phyloP scores from a whole-genome alignment of 2,797 vertebrate genomes.

The Babyrousa celebensis region DNA sequence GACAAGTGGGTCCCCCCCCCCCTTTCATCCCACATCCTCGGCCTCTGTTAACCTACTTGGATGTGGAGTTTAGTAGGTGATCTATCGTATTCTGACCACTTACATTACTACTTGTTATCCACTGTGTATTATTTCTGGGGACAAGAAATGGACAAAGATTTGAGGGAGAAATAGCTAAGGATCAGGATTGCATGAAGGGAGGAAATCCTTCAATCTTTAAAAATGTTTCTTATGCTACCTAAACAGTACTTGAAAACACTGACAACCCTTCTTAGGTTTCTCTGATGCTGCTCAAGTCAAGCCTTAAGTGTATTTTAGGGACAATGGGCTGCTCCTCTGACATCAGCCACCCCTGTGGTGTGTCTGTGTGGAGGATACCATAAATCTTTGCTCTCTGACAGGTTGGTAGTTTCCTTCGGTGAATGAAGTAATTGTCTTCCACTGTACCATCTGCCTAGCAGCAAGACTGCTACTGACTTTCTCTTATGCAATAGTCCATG shows the following conservation, averaged over 20 bases:
- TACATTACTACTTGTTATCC: background rate
- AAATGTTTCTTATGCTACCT: slow-evolving; percentile 3
- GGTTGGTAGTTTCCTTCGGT: slow-evolving; percentile 44
- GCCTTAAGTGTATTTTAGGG: slow-evolving; percentile 59
- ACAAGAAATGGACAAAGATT: background rate
- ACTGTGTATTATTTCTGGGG: background rate
- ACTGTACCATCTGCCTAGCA: slow-evolving; percentile 59
- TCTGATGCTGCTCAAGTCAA: background rate
- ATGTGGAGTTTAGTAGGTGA: background rate
- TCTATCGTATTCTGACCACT: background rate
- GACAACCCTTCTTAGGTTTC: background rate
- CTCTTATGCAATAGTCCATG: slow-evolving; percentile 68
- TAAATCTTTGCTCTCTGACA: slow-evolving; percentile 35
- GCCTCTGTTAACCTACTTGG: slow-evolving; percentile 23
- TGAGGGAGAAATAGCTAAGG: background rate
- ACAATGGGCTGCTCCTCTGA: slow-evolving; percentile 15
- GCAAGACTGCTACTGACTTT: slow-evolving; percentile 64
- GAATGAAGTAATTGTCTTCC: slow-evolving; percentile 66
- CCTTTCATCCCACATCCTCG: background rate
- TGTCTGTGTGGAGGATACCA: slow-evolving; percentile 53
- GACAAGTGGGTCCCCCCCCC: background rate
- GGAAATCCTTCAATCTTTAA: background rate
- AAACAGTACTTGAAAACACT: background rate
- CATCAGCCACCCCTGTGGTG: background rate
- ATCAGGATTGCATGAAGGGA: slow-evolving; percentile 34